Conservation (phyloP, 1,140 invertebrate genomes). For the Microplitis demolitor region DNA sequence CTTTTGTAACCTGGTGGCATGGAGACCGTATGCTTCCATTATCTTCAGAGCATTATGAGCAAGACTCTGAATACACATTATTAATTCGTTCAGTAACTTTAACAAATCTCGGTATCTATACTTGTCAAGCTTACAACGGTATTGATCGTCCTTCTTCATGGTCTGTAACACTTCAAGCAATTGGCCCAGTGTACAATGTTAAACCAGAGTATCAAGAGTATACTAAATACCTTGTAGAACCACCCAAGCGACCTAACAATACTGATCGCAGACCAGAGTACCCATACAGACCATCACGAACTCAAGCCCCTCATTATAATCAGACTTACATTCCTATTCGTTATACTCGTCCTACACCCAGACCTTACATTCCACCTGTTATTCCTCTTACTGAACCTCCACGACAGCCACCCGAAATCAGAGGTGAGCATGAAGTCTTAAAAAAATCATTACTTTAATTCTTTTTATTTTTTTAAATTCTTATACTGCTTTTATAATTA, state of each 20-base stretch:
- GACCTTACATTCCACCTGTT: slow-evolving; percentile 38
- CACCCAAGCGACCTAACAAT: slow-evolving; percentile 48
- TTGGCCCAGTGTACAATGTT: slow-evolving; percentile 66
- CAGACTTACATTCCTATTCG: slow-evolving; percentile 42
- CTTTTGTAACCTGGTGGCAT: slow-evolving; percentile 85
- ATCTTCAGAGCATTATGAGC: slow-evolving; percentile 72
- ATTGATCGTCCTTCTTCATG: slow-evolving; percentile 76
- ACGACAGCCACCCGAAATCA: slow-evolving; percentile 26
- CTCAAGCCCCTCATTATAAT: slow-evolving; percentile 42
- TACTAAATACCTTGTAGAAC: slow-evolving; percentile 63
- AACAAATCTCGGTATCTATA: slow-evolving; percentile 79
- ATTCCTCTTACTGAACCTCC: slow-evolving; percentile 39
- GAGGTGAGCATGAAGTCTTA: slow-evolving; percentile 44
- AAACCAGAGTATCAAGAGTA: slow-evolving; percentile 62
- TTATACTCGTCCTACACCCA: slow-evolving; percentile 21
- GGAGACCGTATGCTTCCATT: slow-evolving; percentile 75
- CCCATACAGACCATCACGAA: slow-evolving; percentile 57
- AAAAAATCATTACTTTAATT: not conserved
- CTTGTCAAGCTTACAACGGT: slow-evolving; percentile 86
- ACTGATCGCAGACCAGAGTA: slow-evolving; percentile 49
- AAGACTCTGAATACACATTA: slow-evolving; percentile 74
- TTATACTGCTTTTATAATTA: not conserved
- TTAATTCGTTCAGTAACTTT: slow-evolving; percentile 73
- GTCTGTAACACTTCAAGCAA: slow-evolving; percentile 72
- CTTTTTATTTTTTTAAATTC: not conserved